Conservation (phyloP, 2,797 vertebrate genomes). For the Lithobates pipiens region DNA sequence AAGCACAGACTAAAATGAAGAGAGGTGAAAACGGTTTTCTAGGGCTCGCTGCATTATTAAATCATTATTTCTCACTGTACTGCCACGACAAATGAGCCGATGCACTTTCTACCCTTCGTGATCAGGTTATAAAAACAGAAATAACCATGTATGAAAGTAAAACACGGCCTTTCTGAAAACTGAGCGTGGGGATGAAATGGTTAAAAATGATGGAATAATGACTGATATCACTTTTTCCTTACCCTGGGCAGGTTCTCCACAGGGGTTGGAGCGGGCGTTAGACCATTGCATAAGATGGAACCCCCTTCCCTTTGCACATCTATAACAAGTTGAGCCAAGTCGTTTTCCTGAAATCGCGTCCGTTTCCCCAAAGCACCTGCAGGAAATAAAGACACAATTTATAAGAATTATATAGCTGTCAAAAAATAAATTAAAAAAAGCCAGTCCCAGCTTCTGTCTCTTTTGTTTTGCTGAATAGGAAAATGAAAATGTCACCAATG, state of each 20-base stretch:
- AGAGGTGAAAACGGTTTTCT: background rate
- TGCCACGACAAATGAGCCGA: background rate
- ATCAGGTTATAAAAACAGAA: background rate
- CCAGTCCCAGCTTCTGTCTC: conserved; percentile 24
- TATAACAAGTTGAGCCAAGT: conserved; percentile 90
- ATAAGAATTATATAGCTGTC: conserved; percentile 55
- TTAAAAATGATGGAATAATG: conserved; percentile 28
- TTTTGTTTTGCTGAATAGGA: conserved; percentile 35
- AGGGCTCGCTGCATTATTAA: background rate
- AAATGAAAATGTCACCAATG: conserved; percentile 38
- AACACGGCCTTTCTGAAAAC: background rate
- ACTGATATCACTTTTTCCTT: conserved; percentile 57
- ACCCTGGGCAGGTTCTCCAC: conserved; percentile 85
- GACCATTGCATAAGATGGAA: conserved; percentile 64
- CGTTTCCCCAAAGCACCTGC: conserved; percentile 93
- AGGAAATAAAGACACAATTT: conserved; percentile 56
- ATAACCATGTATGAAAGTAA: background rate
- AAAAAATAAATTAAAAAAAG: background rate
- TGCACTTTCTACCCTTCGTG: background rate
- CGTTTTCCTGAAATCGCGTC: conserved; percentile 94
- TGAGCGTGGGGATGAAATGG: background rate
- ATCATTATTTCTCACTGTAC: background rate
- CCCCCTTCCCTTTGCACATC: conserved; percentile 81
- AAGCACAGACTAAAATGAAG: background rate
- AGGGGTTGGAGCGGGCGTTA: conserved; percentile 81